Percentiles rank a stretch among this genome's conserved stretches.
phyloP scores from a whole-genome alignment of 2,113 vertebrate genomes.

The Pterocles gutturalis region DNA sequence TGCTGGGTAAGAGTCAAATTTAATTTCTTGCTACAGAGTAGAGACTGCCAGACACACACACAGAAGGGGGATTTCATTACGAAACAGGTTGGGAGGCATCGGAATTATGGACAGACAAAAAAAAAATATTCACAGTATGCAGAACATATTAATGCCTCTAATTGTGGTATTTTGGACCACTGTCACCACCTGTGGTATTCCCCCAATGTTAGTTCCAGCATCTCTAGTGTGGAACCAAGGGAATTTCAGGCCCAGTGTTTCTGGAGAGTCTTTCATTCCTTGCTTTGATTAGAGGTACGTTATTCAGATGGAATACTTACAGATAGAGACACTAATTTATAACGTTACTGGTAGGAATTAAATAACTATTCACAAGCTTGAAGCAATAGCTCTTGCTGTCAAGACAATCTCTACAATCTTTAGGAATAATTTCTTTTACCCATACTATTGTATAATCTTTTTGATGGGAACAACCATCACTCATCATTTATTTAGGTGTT shows the following conservation, averaged over 20 bases:
- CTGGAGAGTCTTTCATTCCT: neutral
- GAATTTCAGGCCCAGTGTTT: neutral
- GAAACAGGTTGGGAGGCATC: neutral
- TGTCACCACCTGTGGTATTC: neutral
- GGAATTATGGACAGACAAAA: neutral
- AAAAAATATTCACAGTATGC: rapidly evolving
- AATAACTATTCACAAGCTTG: neutral
- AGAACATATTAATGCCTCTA: neutral
- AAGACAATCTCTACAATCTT: neutral
- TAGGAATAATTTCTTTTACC: neutral
- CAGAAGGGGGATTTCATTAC: neutral
- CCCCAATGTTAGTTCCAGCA: neutral
- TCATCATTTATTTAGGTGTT: neutral
- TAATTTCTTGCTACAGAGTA: neutral
- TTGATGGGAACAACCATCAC: neutral
- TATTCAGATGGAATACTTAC: neutral
- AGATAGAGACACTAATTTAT: neutral
- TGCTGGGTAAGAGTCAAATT: rapidly evolving
- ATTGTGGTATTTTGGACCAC: rapidly evolving
- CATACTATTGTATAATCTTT: neutral
- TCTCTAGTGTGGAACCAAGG: neutral
- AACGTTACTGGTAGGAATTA: neutral
- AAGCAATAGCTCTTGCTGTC: neutral
- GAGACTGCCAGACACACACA: neutral
- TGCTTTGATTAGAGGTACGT: neutral